Percentiles rank a stretch among this genome's conserved stretches.
These are phyloP conservation scores for Galemys pyrenaicus DNA, from an alignment of 2,113 vertebrate genomes.

Conservation along the genomic window DNA sequence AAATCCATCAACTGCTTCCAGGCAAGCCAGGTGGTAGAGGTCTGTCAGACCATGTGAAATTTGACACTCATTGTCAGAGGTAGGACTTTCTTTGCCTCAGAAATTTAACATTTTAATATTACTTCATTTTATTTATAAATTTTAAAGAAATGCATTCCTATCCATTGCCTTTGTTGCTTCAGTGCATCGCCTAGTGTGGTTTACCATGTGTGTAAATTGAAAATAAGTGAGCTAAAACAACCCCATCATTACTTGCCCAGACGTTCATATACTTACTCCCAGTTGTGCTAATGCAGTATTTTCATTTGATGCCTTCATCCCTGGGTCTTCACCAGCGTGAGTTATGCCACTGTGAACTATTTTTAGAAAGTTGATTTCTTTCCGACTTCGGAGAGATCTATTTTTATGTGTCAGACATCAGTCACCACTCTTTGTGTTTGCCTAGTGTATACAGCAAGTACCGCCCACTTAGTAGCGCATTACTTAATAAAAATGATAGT, in stretches of 20 bases:
- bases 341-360: neutral
- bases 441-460: neutral
- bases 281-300: neutral
- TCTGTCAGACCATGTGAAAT: neutral
- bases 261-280: neutral
- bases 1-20: neutral
- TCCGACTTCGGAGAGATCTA: neutral
- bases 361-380: neutral
- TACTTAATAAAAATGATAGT: slow-evolving; percentile 67
- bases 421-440: neutral
- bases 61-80: neutral
- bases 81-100: neutral
- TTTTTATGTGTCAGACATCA: neutral
- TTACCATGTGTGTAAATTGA: neutral
- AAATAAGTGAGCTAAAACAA: neutral
- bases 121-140: neutral
- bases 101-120: neutral
- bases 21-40: neutral
- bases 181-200: neutral
- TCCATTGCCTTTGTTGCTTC: neutral
- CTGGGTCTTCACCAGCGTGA: neutral
- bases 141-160: neutral
- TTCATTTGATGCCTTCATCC: neutral
- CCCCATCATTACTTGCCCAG: neutral
- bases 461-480: slow-evolving; percentile 42